Percentiles rank a stretch among this genome's conserved stretches.
phyloP scores from a whole-genome alignment of 2,113 vertebrate species.

The Ceuthmochares aereus region DNA sequence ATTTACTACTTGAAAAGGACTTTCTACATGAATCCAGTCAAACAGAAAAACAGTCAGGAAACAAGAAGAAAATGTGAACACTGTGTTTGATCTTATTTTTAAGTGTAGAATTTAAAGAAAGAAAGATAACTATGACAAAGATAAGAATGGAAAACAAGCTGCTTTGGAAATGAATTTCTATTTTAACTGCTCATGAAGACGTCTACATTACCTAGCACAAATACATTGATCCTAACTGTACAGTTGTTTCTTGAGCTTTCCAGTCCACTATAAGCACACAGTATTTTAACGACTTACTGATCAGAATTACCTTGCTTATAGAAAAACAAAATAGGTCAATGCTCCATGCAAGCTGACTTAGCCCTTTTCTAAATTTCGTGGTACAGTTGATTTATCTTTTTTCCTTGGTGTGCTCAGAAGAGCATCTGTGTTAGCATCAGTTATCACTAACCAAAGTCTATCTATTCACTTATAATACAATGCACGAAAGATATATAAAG shows the following conservation, averaged over 20 bases:
- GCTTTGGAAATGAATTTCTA: neutral
- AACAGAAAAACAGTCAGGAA: constrained; percentile 43
- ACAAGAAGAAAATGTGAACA: constrained; percentile 45
- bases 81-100: constrained; percentile 65
- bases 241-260: neutral
- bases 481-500: neutral
- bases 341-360: neutral
- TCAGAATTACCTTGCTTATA: neutral
- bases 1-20: constrained; percentile 77
- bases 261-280: neutral
- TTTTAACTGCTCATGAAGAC: neutral
- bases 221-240: neutral
- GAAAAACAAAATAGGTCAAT: neutral
- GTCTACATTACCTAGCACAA: neutral
- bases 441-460: neutral
- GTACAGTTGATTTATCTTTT: neutral
- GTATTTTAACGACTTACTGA: neutral
- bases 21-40: constrained; percentile 52
- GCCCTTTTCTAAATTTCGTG: neutral
- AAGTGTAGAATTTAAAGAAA: constrained; percentile 53
- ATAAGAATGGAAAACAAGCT: neutral
- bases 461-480: neutral
- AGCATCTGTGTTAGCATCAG: neutral
- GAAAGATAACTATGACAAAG: neutral
- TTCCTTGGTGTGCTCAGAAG: neutral